Percentiles rank a stretch among this genome's conserved stretches.
Conservation (phyloP, 2,797 vertebrate species). For the Gallirallus australis region DNA sequence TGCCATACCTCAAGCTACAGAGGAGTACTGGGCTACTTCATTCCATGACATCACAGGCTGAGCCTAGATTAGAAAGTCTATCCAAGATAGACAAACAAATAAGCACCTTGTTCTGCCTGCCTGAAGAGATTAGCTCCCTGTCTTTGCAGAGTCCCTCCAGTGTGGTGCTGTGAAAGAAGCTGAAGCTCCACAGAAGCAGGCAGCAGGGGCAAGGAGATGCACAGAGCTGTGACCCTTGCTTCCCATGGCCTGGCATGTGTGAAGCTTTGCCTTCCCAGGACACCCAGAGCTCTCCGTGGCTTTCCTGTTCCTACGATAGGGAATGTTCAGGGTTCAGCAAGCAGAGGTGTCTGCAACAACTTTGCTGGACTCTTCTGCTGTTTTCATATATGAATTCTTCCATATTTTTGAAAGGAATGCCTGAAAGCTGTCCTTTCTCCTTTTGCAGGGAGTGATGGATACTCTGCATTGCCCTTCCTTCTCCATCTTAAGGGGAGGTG, state of each 20-base stretch:
- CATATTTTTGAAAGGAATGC: background rate
- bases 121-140: background rate
- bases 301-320: background rate
- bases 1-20: background rate
- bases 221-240: fast-evolving
- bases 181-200: background rate
- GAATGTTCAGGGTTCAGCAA: background rate
- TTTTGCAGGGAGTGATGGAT: background rate
- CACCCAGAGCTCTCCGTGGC: background rate
- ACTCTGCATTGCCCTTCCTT: fast-evolving
- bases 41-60: background rate
- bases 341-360: background rate
- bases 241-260: background rate
- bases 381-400: background rate
- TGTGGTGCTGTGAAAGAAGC: fast-evolving
- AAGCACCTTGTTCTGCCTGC: background rate
- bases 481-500: background rate
- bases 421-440: background rate
- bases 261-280: background rate
- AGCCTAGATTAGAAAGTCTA: background rate
- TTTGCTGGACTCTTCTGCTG: background rate
- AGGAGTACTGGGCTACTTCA: background rate
- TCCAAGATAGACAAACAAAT: background rate
- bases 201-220: background rate
- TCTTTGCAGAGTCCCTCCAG: background rate